A percentile compares a stretch with the other conserved stretches of the same genome.
These are phyloP conservation scores for Lates calcarifer DNA, from an alignment of 2,113 vertebrate species.

Conservation along the genomic window DNA sequence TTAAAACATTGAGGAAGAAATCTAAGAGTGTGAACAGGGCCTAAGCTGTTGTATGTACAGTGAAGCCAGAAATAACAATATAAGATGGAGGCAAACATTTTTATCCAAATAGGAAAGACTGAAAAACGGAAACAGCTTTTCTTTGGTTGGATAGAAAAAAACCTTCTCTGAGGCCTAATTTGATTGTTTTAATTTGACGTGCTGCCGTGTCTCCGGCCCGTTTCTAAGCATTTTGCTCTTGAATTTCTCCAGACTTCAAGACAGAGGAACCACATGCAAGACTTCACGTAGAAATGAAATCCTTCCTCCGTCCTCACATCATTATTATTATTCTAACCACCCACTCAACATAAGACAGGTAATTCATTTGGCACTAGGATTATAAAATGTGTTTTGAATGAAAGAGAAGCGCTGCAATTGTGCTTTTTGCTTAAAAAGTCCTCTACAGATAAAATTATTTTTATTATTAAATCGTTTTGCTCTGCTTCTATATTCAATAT, in stretches of 20 bases:
- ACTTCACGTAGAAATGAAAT: slow-evolving; percentile 1
- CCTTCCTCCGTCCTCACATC: neutral
- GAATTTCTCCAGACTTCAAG: slow-evolving; percentile 45
- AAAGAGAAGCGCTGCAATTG: no score
- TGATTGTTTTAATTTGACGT: slow-evolving; percentile 6
- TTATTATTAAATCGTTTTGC: no score
- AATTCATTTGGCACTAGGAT: neutral
- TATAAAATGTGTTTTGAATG: neutral
- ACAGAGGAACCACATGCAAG: slow-evolving; percentile 3
- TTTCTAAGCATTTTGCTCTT: slow-evolving; percentile 36
- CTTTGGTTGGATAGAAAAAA: slow-evolving; percentile 2
- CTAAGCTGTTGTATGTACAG: no score
- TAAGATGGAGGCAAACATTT: neutral
- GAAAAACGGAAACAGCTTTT: neutral
- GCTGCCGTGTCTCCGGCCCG: neutral
- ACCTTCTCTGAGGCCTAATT: neutral
- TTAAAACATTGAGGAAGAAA: no score
- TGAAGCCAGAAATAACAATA: no score
- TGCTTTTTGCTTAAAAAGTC: no score
- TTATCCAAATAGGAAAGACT: neutral
- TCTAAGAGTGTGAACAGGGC: no score
- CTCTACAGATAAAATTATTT: no score
- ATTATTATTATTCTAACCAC: neutral
- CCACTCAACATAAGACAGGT: neutral
- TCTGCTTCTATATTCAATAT: no score